phyloP scores from a whole-genome alignment of 2,797 vertebrate species.

The Euthynnus affinis region DNA sequence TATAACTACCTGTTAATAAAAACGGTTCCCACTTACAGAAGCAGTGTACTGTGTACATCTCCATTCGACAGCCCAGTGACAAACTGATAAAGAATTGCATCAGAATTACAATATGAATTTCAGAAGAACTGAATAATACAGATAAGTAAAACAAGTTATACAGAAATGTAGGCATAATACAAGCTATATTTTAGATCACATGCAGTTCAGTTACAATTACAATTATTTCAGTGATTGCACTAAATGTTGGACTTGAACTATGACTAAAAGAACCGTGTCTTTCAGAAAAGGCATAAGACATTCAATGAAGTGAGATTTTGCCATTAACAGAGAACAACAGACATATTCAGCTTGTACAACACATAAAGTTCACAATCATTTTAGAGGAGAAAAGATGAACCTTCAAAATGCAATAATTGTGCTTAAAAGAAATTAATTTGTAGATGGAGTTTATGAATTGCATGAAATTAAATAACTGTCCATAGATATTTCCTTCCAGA shows the following conservation, averaged over 20 bases:
- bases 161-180: constrained; percentile 25
- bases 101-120: background rate
- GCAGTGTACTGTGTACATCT: background rate
- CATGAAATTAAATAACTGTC: constrained; percentile 90
- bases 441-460: constrained; percentile 90
- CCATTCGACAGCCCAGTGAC: background rate
- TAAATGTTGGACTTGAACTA: constrained; percentile 51
- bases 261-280: constrained; percentile 27
- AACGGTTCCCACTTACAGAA: too few species aligned
- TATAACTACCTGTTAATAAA: background rate
- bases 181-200: constrained; percentile 40
- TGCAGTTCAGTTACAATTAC: constrained; percentile 25
- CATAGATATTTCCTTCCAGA: constrained; percentile 89
- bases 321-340: constrained; percentile 89
- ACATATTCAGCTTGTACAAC: constrained; percentile 89
- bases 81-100: background rate
- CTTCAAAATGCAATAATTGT: constrained; percentile 89
- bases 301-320: constrained; percentile 82
- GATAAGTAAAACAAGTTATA: constrained; percentile 2
- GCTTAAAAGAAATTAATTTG: constrained; percentile 76
- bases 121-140: constrained; percentile 1
- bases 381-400: constrained; percentile 88
- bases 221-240: constrained; percentile 21
- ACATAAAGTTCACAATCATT: constrained; percentile 87
- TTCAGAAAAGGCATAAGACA: constrained; percentile 48